Conservation (phyloP, 1,140 invertebrate species). For the Drosophila neocordata region DNA sequence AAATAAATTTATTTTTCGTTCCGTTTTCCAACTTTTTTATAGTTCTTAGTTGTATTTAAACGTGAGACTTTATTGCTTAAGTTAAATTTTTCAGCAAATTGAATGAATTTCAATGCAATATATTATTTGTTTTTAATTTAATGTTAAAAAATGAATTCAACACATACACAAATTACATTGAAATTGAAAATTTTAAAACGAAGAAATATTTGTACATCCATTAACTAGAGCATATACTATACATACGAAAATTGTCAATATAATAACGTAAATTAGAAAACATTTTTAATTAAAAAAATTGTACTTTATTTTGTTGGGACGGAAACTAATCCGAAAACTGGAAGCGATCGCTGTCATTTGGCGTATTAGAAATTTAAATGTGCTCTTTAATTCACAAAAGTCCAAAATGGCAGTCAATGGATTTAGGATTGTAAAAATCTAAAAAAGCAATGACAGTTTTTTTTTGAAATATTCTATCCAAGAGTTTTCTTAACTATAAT, state of each 20-base stretch:
- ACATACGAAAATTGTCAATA: conserved; percentile 69
- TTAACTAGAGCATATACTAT: conserved; percentile 46
- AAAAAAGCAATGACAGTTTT: too few relatives aligned
- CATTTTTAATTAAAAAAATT: conserved; percentile 57
- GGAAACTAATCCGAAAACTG: too few relatives aligned
- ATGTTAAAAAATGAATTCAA: conserved; percentile 48
- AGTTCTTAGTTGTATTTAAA: conserved; percentile 67
- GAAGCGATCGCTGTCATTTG: too few relatives aligned
- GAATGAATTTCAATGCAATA: conserved; percentile 67
- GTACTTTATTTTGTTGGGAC: conserved; percentile 21
- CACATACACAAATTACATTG: conserved; percentile 23
- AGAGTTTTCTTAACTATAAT: too few relatives aligned
- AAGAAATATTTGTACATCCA: conserved; percentile 51
- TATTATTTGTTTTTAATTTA: conserved; percentile 53
- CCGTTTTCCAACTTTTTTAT: conserved; percentile 48
- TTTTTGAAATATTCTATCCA: too few relatives aligned
- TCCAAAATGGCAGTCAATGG: too few relatives aligned
- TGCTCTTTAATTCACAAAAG: too few relatives aligned
- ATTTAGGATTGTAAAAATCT: too few relatives aligned
- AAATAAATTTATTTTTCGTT: conserved; percentile 14
- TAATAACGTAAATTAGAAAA: conserved; percentile 72
- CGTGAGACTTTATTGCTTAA: conserved; percentile 76
- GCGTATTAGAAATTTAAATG: too few relatives aligned
- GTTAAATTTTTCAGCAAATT: conserved; percentile 71
- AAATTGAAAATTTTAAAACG: conserved; percentile 58